Base-by-base conservation (phyloP, 1,140 invertebrate genomes). In the Papilio polyxenes region DNA sequence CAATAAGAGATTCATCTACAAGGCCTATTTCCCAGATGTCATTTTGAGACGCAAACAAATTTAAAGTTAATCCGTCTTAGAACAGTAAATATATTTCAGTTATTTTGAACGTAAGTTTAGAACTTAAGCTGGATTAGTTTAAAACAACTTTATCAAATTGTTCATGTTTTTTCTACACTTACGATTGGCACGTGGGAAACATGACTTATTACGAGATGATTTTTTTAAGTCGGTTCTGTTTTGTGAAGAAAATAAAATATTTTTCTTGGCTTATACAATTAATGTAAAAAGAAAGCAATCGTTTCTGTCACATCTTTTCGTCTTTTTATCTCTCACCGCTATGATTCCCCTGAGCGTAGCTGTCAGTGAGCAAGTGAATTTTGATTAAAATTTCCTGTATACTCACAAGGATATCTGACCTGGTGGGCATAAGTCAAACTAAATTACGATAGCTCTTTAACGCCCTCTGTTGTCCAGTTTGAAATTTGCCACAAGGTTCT, bases 381-480 rank as follows among this genome's bases (percentile, higher is more conserved):
- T 80, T 80, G 40, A 80, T 80, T 80, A 69, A 80, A 49, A 48
- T 80, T 65, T 40, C 40, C 40, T 53, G 8, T 15, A 37, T 37
- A 31, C 40, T 3, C 4, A 44, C 40, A 44, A 44, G 40, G 40
- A 44, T 6, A 44, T 44, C 40, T 31, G 23, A 31, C 23, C 23
- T 2, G 23, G 23, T 31, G 23, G 23, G 23, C 23, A 31, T 2
- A 31, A 31, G 23, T 31, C 23, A 31, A 31, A 31, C 23, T 31
- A 31, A 31, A 31, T 31, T 31, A 31, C 23, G 23, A 31, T 31
- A 31, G 23, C 23, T 31, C 23, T 2, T 2, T 31, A 31, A 31
- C 2, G 23, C 23, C 23, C 23, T 31, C 23, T 31, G 2, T 31
- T 31, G 23, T 31, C 23, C 23, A 31, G 2, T 31, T 31, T 31